Base-by-base conservation (phyloP, 2,113 vertebrate species). In the Jaculus jaculus region DNA sequence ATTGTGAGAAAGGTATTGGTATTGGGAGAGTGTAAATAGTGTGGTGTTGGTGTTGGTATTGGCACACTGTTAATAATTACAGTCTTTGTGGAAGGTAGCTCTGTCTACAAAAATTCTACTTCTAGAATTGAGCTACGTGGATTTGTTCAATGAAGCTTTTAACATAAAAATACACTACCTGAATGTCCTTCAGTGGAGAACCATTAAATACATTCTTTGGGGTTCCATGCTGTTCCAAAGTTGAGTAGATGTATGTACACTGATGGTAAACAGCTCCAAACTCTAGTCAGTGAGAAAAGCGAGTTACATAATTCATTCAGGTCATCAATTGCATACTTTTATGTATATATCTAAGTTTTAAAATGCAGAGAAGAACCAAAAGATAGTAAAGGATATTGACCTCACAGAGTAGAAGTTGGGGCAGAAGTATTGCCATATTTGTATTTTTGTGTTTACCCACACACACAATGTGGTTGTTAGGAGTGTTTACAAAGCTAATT, bases 261-360 rank as follows among this genome's bases (percentile, higher is more conserved):
- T 30, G n/a, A 68, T 28, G 13, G 24, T 11, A 10, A 28, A 30
- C 10, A 39, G 42, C 51, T 23, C n/a, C 9, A 5, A 32, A 24
- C 6, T 5, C 13, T 51, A 5, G 2, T 20, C 7, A 32, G 4
- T 24, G 26, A 47, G 23, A 58, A 23, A 39, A 66, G 28, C 28
- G 4, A 37, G 60, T 2, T 37, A 20, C 5, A 2, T 4, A 20
- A 0, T 51, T n/a, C 58, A 23, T 63, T 17, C 8, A 3, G 20
- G 16, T 42, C 13, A 63, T 24, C 13, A 34, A 10, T 51, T 77
- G 32, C 15, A 51, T 75, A 20, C 6, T 74, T 86, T 72, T 71
- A 68, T 47, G 54, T n/a, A 5, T 15, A 4, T 42, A 28, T 26
- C 1, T 12, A 73, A 34, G 47, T 37, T 42, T 63, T 17, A 60